Evolutionary conservation across 2,113 vertebrate genomes (phyloP).

Genomic region (Pterocles burchelli): DNA sequence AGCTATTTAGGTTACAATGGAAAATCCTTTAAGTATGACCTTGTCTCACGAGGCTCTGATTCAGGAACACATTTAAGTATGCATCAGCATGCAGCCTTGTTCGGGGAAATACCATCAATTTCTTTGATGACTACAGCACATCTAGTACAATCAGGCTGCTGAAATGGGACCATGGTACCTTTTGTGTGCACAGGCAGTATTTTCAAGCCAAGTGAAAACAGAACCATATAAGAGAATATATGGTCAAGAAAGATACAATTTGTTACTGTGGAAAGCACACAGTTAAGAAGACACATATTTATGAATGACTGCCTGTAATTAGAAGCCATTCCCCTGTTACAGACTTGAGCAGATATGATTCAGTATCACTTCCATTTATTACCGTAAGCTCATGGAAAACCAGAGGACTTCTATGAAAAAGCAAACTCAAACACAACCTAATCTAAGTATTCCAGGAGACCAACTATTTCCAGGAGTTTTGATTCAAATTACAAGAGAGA

Average conservation of each 20-base stretch:
- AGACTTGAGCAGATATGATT: neutral
- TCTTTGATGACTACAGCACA: neutral
- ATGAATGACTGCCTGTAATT: neutral
- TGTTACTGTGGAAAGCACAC: neutral
- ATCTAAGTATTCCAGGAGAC: neutral
- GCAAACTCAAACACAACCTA: neutral
- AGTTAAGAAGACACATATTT: neutral
- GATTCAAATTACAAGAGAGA: neutral
- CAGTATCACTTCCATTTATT: neutral
- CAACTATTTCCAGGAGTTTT: neutral
- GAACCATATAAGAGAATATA: neutral
- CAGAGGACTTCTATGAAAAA: neutral
- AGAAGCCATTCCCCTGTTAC: neutral
- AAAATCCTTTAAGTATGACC: slow-evolving; percentile 38
- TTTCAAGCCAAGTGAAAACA: neutral
- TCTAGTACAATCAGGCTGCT: neutral
- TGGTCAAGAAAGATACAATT: neutral
- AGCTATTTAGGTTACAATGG: neutral
- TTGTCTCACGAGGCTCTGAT: slow-evolving; percentile 7
- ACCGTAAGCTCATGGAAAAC: neutral
- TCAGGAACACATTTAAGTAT: neutral
- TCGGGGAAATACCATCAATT: slow-evolving; percentile 1
- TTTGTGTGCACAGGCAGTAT: neutral
- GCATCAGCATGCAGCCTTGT: neutral
- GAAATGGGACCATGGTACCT: neutral